Evolutionary conservation across 2,888 invertebrate species (phyloP), one percentile per base, ranked within the genome.

Genomic region (Pilophorus perplexus): DNA sequence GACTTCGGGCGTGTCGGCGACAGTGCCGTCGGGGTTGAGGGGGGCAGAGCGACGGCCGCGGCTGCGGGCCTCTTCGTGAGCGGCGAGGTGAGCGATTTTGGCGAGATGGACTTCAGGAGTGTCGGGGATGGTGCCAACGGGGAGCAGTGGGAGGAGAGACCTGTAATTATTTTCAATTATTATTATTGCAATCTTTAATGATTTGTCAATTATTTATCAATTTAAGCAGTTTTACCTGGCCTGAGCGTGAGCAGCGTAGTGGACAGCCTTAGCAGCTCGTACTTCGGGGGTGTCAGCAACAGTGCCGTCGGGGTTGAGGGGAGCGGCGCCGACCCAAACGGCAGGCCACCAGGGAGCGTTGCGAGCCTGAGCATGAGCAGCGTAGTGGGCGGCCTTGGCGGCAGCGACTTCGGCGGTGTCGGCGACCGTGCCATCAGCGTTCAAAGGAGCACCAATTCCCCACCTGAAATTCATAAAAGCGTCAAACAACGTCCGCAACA

Each of bases 41-140:
- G 68, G 69, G 16, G 68, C 68, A 2, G 40, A 64, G 14, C 62
- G 40, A 38, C 65, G 57, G 14, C 40, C 46, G 23, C 66, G 67
- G 20, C 42, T 38, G 44, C 46, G 52, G 8, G 67, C 69, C 22
- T 54, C 67, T 20, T 65, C 52, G 40, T 57, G 59, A 22, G 59
- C 67, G 28, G 65, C 62, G 6, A 60, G 38, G 33, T 69, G 67
- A 16, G 60, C 67, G 48, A 66, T 20, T 70, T 77, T 78, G 50
- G 80, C 80, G 18, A 77, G 76, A 0, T 75, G 76, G 8, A 80
- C 80, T 74, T 80, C 80, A 10, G 79, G 77, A 0, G 79, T 79
- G 69, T 81, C 81, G 25, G 64, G 68, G 46, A 62, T 40, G 60
- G 67, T 42, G 23, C 66, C 59, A 40, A 64, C 60, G 52, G 67